Evolutionary conservation across 2,888 invertebrate species (phyloP).

Genomic region (Drosophila rubida): DNA sequence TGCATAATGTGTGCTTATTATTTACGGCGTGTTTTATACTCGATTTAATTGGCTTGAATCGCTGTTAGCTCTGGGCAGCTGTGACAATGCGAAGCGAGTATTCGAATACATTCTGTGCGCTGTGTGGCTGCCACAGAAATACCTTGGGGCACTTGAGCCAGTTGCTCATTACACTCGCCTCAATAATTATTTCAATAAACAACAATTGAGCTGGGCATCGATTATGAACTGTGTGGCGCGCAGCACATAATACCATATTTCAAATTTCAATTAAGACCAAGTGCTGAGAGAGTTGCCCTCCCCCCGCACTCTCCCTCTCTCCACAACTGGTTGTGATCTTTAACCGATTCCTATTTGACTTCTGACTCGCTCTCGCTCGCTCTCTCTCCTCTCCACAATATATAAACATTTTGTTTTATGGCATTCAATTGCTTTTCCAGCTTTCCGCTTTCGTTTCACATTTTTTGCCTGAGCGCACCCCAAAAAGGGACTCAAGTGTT

Average conservation of each 20-base stretch:
- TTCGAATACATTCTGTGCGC: constrained; percentile 19
- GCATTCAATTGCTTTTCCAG: constrained; percentile 67
- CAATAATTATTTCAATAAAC: constrained; percentile 80
- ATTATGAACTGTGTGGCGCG: constrained; percentile 75
- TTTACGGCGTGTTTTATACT: neutral
- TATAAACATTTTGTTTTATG: constrained; percentile 76
- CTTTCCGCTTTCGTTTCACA: neutral
- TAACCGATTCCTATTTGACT: constrained; percentile 71
- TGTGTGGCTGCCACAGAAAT: constrained; percentile 23
- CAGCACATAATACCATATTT: constrained; percentile 83
- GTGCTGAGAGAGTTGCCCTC: constrained; percentile 74
- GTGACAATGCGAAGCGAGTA: neutral
- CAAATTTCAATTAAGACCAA: constrained; percentile 83
- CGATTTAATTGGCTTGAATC: neutral
- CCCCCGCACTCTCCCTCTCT: constrained; percentile 1
- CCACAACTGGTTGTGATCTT: constrained; percentile 46
- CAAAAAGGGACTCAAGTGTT: constrained; percentile 70
- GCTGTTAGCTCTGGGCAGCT: no score
- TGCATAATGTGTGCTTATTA: neutral
- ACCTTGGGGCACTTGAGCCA: constrained; percentile 60
- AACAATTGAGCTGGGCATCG: constrained; percentile 56
- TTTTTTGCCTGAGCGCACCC: constrained; percentile 12
- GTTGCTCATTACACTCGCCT: constrained; percentile 77
- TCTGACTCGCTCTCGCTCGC: no score
- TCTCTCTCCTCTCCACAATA: no score